phyloP scores from a whole-genome alignment of 2,888 invertebrate genomes.

The Ephialtes manifestator region DNA sequence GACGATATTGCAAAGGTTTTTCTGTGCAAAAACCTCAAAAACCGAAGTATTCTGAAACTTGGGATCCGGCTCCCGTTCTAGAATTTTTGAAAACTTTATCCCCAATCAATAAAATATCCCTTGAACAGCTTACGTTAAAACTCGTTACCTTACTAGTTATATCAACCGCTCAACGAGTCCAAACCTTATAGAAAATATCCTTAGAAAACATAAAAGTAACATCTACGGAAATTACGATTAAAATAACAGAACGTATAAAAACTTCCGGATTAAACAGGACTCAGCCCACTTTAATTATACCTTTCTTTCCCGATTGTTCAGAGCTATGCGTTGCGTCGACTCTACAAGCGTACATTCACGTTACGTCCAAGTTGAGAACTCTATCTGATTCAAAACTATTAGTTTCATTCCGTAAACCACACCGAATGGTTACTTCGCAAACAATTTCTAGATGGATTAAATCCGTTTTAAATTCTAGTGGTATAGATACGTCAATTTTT shows the following conservation, averaged over 20 bases:
- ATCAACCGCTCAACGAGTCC: neutral
- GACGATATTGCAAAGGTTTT: neutral
- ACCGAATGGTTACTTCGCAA: neutral
- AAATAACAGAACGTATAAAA: conserved; percentile 1
- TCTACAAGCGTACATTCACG: neutral
- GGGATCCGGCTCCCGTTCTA: neutral
- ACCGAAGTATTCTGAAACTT: neutral
- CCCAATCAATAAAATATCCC: neutral
- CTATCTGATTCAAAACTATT: neutral
- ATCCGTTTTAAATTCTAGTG: neutral
- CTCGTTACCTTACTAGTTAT: neutral
- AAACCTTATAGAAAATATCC: neutral
- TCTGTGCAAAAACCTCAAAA: neutral
- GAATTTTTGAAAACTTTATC: neutral
- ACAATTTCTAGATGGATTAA: neutral
- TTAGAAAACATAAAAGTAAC: neutral
- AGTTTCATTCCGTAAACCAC: neutral
- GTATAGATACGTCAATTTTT: neutral
- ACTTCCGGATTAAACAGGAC: neutral
- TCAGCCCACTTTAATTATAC: neutral
- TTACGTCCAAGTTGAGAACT: neutral
- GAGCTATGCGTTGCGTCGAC: neutral
- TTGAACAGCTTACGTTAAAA: neutral
- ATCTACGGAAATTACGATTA: neutral
- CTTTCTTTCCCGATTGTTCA: neutral